Base-by-base conservation (phyloP, 2,888 invertebrate genomes). In the Eupithecia abbreviata region DNA sequence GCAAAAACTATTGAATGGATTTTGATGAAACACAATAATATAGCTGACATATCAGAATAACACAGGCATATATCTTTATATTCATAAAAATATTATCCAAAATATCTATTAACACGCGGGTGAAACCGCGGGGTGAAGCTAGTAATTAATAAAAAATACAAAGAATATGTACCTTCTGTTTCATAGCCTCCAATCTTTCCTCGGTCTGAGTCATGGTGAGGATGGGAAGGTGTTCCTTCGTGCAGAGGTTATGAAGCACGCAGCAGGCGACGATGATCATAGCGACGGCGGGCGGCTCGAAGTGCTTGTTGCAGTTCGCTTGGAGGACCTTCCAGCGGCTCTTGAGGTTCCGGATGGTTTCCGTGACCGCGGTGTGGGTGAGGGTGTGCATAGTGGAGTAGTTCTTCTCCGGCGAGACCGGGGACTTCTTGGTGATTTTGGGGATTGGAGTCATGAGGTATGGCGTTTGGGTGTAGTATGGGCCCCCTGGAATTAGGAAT, bases 301-400 rank as follows among this genome's bases (percentile, higher is more conserved):
- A 91, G 42, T 93, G 93, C 65, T 92, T 92, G 81, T 93, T 93
- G 79, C 92, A 93, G 0, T 91, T 91, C 0, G 93, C 92, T 83
- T 93, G 93, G 0, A 94, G 87, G 62, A 93, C 93, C 85, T 94
- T 94, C 93, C 93, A 94, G 5, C 94, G 79, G 49, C 90, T 90
- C 76, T 94, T 94, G n/a, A 94, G 79, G 67, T 93, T 93, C 85
- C 93, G 93, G 15, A 94, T 93, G 0, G 93, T 91, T 10, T 93
- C 92, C 0, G 85, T 83, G 6, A 89, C 89, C 0, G 88, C 86
- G 2, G 80, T 83, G 77, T 91, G 90, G 0, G 91, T 85, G 70
- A 91, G 91, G 1, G 85, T 74, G 82, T 93, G 94, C 15, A 93
- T 79, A n/a, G 84, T 91, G 0, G 90, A 86, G 85, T 93, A 94